Base-by-base conservation (phyloP, 2,797 vertebrate genomes). In the Hemitrygon akajei region DNA sequence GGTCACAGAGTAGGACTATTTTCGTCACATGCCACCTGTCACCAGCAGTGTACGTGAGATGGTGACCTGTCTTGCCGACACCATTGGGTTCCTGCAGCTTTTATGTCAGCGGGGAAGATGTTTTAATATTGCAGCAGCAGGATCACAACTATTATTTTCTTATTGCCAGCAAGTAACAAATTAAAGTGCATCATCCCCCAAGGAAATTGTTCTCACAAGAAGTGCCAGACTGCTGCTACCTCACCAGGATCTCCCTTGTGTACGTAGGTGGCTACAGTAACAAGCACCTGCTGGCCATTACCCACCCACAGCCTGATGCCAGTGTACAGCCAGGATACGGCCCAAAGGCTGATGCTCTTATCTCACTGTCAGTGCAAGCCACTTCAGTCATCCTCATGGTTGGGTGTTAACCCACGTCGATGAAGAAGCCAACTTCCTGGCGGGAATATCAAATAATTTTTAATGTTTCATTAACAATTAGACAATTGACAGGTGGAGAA, bases 21-120 rank as follows among this genome's bases (percentile, higher is more conserved):
- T 93, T n/a, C 47, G 5, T 47, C 37, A 76, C 14, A 30, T 76
- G 91, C 91, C 71, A 92, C 91, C 91, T 92, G 91, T 92, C 69
- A 16, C 20, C 40, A 6, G 71, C 22, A 14, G 25, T 73, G 66
- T 73, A 40, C 34, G 25, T 93, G 71, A 93, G 66, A 93, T 9
- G 69, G 69, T 76, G 91, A 93, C 91, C 91, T 56, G 5, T 75
- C 34, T 7, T 93, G 91, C 40, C 14, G 73, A 47, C 27, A 4
- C 40, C 37, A 56, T 11, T 30, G 73, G 56, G 16, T 25, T 47
- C 66, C 37, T 56, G 37, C 69, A 75, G 66, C 12, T 7, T 73
- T 30, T 12, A 58, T 75, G n/a, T 58, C 71, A 76, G 73, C 40
- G 0, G 91, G 71, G 71, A 58, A 69, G 73, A 56, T 58, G 7